A percentile compares a stretch with the other conserved stretches of the same genome.
These are phyloP conservation scores for Arctia plantaginis DNA, from an alignment of 2,888 invertebrate species.

Conservation along the genomic window DNA sequence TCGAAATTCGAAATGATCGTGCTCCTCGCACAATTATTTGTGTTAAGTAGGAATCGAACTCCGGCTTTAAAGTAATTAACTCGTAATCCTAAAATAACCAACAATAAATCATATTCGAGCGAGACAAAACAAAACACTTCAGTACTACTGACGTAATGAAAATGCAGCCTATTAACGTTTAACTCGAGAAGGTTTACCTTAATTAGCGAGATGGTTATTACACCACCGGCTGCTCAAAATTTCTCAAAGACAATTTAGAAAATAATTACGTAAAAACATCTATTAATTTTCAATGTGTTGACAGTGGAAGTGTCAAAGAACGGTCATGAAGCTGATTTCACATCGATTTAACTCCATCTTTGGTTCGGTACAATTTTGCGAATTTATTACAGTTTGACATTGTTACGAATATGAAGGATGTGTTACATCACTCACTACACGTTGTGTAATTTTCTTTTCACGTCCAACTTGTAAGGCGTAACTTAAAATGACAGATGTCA, in stretches of 20 bases:
- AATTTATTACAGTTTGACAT: slow-evolving; percentile 16
- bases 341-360: slow-evolving; percentile 3
- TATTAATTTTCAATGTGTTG: slow-evolving; percentile 7
- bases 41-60: neutral
- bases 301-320: slow-evolving; percentile 4
- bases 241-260: neutral
- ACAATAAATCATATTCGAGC: neutral
- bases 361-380: slow-evolving; percentile 13
- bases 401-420: slow-evolving; percentile 9
- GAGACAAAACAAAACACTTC: neutral
- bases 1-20: too few species aligned
- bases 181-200: neutral
- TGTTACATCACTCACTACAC: slow-evolving; percentile 19
- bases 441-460: slow-evolving; percentile 24
- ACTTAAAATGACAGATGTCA: slow-evolving; percentile 8
- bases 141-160: neutral
- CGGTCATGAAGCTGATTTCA: slow-evolving; percentile 10
- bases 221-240: neutral
- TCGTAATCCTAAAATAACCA: neutral
- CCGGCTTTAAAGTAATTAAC: neutral
- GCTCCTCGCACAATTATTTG: neutral
- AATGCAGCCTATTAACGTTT: neutral
- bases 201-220: neutral
- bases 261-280: slow-evolving; percentile 11
- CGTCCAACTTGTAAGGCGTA: slow-evolving; percentile 5